phyloP scores from a whole-genome alignment of 2,797 vertebrate genomes.

The Alectoris magna region DNA sequence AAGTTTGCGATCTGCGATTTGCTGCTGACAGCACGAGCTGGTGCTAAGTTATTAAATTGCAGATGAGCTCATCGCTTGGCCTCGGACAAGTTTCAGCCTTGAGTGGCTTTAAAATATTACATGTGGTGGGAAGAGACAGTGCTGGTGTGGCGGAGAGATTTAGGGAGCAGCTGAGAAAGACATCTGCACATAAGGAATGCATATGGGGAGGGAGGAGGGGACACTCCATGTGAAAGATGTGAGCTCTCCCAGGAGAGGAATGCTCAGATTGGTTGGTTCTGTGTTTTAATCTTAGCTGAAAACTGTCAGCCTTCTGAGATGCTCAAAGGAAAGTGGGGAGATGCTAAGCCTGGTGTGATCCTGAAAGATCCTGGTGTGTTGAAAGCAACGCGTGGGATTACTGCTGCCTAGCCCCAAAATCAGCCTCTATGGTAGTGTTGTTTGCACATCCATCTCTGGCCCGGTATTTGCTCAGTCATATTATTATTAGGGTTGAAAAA shows the following conservation, averaged over 20 bases:
- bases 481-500: too few species aligned
- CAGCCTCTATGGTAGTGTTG: fast-evolving
- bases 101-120: slow-evolving; percentile 31
- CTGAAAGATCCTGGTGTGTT: not conserved
- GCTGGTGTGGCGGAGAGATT: slow-evolving; percentile 37
- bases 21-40: slow-evolving; percentile 41
- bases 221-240: not conserved
- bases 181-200: not conserved
- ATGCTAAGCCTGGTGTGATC: not conserved
- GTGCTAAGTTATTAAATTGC: slow-evolving; percentile 48
- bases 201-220: not conserved
- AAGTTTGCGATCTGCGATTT: not conserved
- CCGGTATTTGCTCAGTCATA: not conserved
- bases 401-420: not conserved
- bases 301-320: not conserved
- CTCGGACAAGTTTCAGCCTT: not conserved
- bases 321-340: not conserved
- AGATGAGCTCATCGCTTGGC: slow-evolving; percentile 68
- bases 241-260: not conserved
- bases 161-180: slow-evolving; percentile 29
- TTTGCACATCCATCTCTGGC: not conserved
- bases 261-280: not conserved
- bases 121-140: slow-evolving; percentile 14
- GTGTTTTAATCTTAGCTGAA: not conserved
- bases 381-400: not conserved